These are phyloP conservation scores for Ctenoplectra terminalis DNA, from an alignment of 1,140 invertebrate species.

Conservation along the genomic window DNA sequence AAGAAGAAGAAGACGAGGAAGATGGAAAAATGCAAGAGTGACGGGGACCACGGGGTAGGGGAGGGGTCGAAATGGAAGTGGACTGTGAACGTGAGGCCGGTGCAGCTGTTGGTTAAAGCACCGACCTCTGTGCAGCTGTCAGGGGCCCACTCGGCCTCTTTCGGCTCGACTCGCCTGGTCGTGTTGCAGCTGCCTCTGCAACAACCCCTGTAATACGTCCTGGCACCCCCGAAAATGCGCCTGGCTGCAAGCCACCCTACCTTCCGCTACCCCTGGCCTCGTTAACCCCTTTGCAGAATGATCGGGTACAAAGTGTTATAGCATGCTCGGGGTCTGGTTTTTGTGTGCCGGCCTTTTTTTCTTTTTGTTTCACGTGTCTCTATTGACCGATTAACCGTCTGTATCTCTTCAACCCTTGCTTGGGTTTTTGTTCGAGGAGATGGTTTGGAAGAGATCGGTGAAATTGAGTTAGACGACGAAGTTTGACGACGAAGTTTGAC, in stretches of 20 bases:
- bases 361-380: neutral
- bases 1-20: neutral
- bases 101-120: conserved; percentile 80
- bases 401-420: neutral
- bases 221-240: conserved; percentile 70
- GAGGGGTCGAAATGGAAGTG: conserved; percentile 64
- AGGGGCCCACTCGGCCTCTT: conserved; percentile 61
- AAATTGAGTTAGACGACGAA: no score
- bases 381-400: conserved; percentile 3
- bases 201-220: conserved; percentile 73
- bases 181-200: conserved; percentile 75
- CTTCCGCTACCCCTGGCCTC: conserved; percentile 24
- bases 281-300: conserved; percentile 4
- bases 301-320: conserved; percentile 18
- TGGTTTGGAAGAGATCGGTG: no score
- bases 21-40: conserved; percentile 9
- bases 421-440: neutral
- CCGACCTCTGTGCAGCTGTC: conserved; percentile 75
- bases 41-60: conserved; percentile 10
- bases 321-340: neutral
- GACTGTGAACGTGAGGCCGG: conserved; percentile 68
- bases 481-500: no score
- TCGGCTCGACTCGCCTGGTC: conserved; percentile 36
- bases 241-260: conserved; percentile 27
- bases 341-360: neutral